Evolutionary conservation across 2,888 invertebrate genomes (phyloP).

Genomic region (Toxonevra muliebris): DNA sequence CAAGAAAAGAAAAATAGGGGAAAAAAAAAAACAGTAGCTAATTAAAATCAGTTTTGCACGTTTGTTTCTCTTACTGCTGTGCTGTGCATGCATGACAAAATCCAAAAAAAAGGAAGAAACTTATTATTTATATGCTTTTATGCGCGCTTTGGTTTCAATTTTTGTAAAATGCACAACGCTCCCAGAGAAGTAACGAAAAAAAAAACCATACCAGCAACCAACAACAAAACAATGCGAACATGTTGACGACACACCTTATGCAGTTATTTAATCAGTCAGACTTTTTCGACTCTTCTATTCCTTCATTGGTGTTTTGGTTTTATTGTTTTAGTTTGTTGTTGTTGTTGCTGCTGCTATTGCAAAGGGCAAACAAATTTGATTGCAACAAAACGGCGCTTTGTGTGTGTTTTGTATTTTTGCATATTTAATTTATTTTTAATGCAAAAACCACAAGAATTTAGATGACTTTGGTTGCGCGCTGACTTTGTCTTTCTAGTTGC

Average conservation of each 20-base stretch:
- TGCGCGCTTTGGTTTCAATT: constrained; percentile 28
- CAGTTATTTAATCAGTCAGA: constrained; percentile 48
- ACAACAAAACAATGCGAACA: constrained; percentile 20
- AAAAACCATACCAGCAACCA: constrained; percentile 34
- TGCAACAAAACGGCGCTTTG: constrained; percentile 8
- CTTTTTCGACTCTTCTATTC: constrained; percentile 24
- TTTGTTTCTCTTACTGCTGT: constrained; percentile 9
- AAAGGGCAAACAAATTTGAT: constrained; percentile 30
- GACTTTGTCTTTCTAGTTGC: too few relatives aligned
- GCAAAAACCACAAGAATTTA: constrained; percentile 29
- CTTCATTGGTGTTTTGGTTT: constrained; percentile 17
- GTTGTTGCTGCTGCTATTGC: constrained; percentile 4
- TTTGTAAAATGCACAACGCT: too few relatives aligned
- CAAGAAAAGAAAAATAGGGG: too few relatives aligned
- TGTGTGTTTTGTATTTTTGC: constrained; percentile 40
- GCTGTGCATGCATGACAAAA: not conserved
- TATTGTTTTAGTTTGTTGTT: too few relatives aligned
- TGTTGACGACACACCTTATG: constrained; percentile 45
- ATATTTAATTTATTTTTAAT: not conserved
- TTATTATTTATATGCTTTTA: constrained; percentile 18
- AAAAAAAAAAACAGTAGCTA: constrained; percentile 21
- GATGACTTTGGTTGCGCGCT: not conserved
- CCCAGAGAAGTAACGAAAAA: constrained; percentile 25
- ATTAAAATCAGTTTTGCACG: constrained; percentile 35
- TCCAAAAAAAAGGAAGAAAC: not conserved